Base-by-base conservation (phyloP, 2,888 invertebrate genomes). In the Eupsilia transversa region DNA sequence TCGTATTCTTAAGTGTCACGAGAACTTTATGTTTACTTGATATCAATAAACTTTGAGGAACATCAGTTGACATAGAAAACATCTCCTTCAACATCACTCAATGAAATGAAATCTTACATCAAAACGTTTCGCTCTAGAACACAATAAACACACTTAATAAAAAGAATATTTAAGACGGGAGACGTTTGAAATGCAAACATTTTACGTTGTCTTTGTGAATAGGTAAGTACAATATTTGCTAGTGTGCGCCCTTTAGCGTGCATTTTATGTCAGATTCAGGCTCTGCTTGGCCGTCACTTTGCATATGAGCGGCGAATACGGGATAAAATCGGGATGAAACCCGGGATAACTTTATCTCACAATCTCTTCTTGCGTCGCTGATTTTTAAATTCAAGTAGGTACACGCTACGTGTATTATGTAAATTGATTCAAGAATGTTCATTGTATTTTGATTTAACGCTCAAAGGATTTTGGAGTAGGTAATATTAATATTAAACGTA, bases 311-410 rank as follows among this genome's bases (percentile, higher is more conserved):
- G 88, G 87, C 83, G 83, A 90, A 88, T 87, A 87, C 86, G 81
- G 89, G 87, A 89, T 92, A 91, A 93, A 92, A 91, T 91, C 87
- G 82, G 89, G 88, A 89, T 92, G 92, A 93, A 92, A 91, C 91
- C 88, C 77, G 68, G 90, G 86, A 92, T 93, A 93, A 93, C 91
- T 91, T 93, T 92, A 92, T 92, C 89, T 90, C 88, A 86, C 82
- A 91, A 91, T 91, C 91, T 89, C 88, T 88, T 90, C 91, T 92
- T 90, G 88, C 87, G 90, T 89, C 86, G 87, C 89, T 89, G 92
- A 92, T 93, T 94, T 94, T 93, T 90, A 93, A 93, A 94, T 91
- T 93, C 90, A 86, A 91, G 91, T n/a, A n/a, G n/a, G n/a, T 91
- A 88, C 87, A 90, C 87, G 88, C 86, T 86, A 89, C 90, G 90